Base-by-base conservation (phyloP, 1,140 invertebrate species). In the Drosophila erecta region DNA sequence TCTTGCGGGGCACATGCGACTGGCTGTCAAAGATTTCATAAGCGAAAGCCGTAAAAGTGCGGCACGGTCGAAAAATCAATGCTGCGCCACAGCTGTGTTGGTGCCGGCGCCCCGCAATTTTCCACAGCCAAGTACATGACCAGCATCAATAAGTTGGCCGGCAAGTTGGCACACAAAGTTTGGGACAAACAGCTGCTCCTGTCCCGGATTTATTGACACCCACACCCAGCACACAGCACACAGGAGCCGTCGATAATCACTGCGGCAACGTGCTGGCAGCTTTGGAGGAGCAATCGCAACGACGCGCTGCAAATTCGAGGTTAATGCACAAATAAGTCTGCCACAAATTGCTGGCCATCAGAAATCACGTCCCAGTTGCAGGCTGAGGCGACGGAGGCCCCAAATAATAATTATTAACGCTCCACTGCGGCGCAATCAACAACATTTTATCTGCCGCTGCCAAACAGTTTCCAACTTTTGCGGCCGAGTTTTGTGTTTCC, bases 321-420 rank as follows among this genome's bases (percentile, higher is more conserved):
- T 89, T 89, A 89, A 87, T 83, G 83, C 83, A 83, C 83, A 89
- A 89, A 86, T 86, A 87, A 87, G 83, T 86, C 83, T 87, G 84
- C 84, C 84, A 89, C 84, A 87, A 89, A 89, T 87, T 81, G 81
- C 75, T 60, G 75, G 69, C 80, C 69, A 85, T 85, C 83, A 85
- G 81, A 85, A 78, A 83, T 67, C 60, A 43, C 35, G 38, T 73
- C n/a, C 22, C 51, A 35, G 30, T 58, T 41, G 46, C 40, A 69
- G 10, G 27, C 15, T 10, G 22, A 35, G 22, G 33, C 8, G 1
- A 4, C 35, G 50, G 40, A 47, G 50, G 59, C 58, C 53, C 51
- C 62, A 87, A 87, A 78, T 84, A 77, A 89, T 87, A 87, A 87
- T 87, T 87, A 89, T 87, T 87, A 87, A 87, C 84, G 83, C 83